A percentile compares a stretch with the other conserved stretches of the same genome.
Conservation (phyloP, 2,113 vertebrate genomes). For the Nothocercus nigrocapillus region DNA sequence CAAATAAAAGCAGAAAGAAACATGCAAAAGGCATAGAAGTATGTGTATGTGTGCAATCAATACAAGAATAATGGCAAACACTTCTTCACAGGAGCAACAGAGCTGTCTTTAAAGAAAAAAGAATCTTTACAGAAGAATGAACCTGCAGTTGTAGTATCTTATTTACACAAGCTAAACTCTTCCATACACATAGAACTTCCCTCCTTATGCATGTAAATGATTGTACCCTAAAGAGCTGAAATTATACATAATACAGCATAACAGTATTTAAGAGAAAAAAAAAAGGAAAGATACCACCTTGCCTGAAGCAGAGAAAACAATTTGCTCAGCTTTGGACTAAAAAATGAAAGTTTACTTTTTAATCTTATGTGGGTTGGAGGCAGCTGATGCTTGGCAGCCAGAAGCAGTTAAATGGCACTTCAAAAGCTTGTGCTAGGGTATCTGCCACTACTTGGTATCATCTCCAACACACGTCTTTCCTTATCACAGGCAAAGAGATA, state of each 20-base stretch:
- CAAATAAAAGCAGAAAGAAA: not conserved
- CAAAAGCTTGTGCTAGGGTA: not conserved
- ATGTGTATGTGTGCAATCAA: not conserved
- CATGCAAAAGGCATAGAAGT: not conserved
- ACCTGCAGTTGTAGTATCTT: not conserved
- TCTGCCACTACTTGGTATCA: not conserved
- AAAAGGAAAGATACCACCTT: not conserved
- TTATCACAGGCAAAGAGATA: not conserved
- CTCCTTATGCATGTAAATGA: not conserved
- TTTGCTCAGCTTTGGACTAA: not conserved
- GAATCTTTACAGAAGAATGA: not conserved
- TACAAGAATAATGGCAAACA: not conserved
- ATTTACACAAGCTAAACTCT: not conserved
- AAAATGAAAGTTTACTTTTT: not conserved
- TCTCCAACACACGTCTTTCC: not conserved
- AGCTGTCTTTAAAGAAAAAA: not conserved
- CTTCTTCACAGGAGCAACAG: not conserved
- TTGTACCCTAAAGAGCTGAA: not conserved
- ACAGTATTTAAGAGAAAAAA: not conserved
- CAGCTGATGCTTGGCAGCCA: slow-evolving; percentile 8
- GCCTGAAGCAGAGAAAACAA: not conserved
- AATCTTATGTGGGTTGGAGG: not conserved
- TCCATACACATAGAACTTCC: not conserved
- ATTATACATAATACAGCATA: not conserved
- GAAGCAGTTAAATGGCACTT: not conserved